A percentile compares a stretch with the other conserved stretches of the same genome.
These are phyloP conservation scores for Sinella curviseta DNA, from an alignment of 1,140 invertebrate genomes.

Conservation along the genomic window DNA sequence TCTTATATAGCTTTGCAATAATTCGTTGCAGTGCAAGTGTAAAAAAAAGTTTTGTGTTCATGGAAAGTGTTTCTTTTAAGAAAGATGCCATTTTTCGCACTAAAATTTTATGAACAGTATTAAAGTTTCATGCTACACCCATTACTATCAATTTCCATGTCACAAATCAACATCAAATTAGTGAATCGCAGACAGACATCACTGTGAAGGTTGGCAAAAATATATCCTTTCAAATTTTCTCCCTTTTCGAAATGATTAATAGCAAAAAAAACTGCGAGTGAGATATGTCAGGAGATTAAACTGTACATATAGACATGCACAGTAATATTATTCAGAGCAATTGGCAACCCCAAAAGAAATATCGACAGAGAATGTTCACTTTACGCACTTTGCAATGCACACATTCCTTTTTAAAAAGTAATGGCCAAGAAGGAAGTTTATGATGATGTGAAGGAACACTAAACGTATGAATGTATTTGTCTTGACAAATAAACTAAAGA, in stretches of 20 bases:
- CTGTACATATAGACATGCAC: background rate
- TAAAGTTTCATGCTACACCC: background rate
- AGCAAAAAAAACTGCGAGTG: background rate
- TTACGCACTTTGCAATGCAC: too few species aligned
- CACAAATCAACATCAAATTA: constrained; percentile 12
- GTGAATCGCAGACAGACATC: background rate
- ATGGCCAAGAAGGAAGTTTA: background rate
- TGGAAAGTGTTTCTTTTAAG: too few species aligned
- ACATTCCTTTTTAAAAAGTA: background rate
- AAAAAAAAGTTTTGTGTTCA: too few species aligned
- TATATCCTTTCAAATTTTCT: background rate
- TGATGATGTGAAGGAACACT: too few species aligned
- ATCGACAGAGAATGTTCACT: background rate
- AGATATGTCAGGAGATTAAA: background rate
- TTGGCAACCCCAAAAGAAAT: background rate
- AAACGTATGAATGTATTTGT: too few species aligned
- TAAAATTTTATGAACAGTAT: constrained; percentile 12
- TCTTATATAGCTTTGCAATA: too few species aligned
- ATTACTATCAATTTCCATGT: constrained; percentile 13
- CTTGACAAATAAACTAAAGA: too few species aligned
- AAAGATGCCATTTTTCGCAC: too few species aligned
- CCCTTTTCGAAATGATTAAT: background rate
- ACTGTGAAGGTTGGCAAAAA: background rate
- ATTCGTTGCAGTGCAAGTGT: too few species aligned
- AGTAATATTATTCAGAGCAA: background rate